A percentile compares a stretch with the other conserved stretches of the same genome.
Evolutionary conservation across 1,140 invertebrate genomes (phyloP).

Genomic region (Chionoecetes opilio): DNA sequence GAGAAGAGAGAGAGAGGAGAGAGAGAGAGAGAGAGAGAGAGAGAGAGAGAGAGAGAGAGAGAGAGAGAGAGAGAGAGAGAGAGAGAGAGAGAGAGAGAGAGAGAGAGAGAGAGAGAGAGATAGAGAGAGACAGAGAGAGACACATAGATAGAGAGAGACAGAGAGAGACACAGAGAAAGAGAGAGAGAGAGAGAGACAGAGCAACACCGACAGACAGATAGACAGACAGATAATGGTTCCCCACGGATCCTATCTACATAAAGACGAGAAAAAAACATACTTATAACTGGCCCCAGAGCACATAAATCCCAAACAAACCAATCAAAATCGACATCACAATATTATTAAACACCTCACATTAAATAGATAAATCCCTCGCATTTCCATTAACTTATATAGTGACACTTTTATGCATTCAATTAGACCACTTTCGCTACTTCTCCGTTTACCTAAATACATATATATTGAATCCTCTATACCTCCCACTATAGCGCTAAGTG

Average conservation of each 20-base stretch:
- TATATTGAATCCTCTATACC: not conserved
- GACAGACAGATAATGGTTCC: not conserved
- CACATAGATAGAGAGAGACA: not conserved
- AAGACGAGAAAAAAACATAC: no score
- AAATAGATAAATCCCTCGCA: no score
- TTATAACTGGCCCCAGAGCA: no score
- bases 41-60: not conserved
- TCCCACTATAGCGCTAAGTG: not conserved
- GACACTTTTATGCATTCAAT: no score
- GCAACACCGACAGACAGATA: not conserved
- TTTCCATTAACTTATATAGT: no score
- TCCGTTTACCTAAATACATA: no score
- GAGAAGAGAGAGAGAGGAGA: slow-evolving; percentile 2
- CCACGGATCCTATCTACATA: no score
- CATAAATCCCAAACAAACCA: no score
- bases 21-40: not conserved
- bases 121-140: not conserved
- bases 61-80: not conserved
- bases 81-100: not conserved
- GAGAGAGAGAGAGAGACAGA: not conserved
- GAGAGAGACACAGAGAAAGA: not conserved
- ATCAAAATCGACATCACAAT: no score
- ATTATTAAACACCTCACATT: no score
- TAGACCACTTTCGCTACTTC: no score
- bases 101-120: not conserved